A percentile compares a stretch with the other conserved stretches of the same genome.
Conservation (phyloP, 2,888 invertebrate genomes). For the Emesis furor region DNA sequence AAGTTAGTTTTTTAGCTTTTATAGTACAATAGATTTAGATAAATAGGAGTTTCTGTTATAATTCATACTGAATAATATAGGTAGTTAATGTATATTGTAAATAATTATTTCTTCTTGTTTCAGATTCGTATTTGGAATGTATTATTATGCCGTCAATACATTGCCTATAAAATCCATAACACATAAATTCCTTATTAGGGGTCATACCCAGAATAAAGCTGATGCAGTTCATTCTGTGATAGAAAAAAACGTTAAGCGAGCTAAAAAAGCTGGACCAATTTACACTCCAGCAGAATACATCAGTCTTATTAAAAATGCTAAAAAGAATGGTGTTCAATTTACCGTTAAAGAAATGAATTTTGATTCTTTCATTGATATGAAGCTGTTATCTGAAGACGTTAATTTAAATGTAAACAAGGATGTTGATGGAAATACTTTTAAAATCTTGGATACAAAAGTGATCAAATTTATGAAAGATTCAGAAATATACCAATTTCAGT, state of each 20-base stretch:
- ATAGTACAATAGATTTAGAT: no score
- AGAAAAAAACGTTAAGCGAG: conserved; percentile 29
- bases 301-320: conserved; percentile 14
- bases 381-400: conserved; percentile 46
- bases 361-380: conserved; percentile 73
- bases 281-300: conserved; percentile 38
- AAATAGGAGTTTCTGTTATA: no score
- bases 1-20: conserved; percentile 6
- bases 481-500: conserved; percentile 11
- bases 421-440: conserved; percentile 24
- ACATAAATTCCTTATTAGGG: conserved; percentile 39
- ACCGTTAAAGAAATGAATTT: conserved; percentile 70
- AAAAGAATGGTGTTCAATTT: conserved; percentile 62
- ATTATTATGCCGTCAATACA: conserved; percentile 32
- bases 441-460: conserved; percentile 10
- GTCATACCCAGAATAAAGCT: conserved; percentile 40
- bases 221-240: conserved; percentile 30
- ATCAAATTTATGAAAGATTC: conserved; percentile 11
- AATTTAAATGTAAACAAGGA: conserved; percentile 40
- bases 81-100: neutral
- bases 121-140: conserved; percentile 28
- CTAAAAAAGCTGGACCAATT: conserved; percentile 25
- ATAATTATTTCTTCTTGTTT: no score
- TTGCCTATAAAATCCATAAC: conserved; percentile 21
- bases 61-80: conserved; percentile 1